Conservation (phyloP, 2,113 vertebrate genomes). For the Aleadryas rufinucha region DNA sequence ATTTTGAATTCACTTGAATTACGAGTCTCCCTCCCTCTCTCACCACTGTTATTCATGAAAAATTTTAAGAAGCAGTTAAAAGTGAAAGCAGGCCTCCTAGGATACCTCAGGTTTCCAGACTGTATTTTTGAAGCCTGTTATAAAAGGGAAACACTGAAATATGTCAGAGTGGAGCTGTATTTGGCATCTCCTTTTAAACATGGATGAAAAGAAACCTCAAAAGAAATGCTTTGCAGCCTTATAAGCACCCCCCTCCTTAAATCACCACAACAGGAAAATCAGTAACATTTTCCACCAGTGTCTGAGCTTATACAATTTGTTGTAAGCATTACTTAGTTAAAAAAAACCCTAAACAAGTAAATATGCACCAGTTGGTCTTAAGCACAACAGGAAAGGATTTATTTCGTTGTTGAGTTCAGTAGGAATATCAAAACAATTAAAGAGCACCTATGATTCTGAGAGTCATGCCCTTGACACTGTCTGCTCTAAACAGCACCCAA, state of each 20-base stretch:
- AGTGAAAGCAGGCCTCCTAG: not conserved
- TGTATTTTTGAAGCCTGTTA: not conserved
- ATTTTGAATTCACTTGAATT: not conserved
- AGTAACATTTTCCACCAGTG: not conserved
- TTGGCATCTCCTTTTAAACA: not conserved
- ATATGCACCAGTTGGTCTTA: not conserved
- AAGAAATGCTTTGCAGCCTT: not conserved
- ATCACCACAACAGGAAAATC: not conserved
- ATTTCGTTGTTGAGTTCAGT: not conserved
- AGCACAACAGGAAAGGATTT: not conserved
- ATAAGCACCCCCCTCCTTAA: not conserved
- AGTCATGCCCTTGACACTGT: rapidly evolving
- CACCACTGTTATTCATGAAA: not conserved
- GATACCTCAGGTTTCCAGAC: not conserved
- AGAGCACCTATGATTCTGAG: not conserved
- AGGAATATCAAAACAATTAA: not conserved
- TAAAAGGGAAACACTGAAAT: not conserved
- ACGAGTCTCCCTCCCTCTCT: not conserved
- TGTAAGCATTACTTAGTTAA: not conserved
- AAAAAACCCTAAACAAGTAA: not conserved
- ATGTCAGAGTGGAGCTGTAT: not conserved
- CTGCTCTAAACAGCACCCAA: not conserved
- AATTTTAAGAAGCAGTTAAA: not conserved
- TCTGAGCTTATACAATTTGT: not conserved
- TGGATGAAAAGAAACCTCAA: not conserved